Evolutionary conservation across 2,888 invertebrate genomes (phyloP).

Genomic region (Lasius platythorax): DNA sequence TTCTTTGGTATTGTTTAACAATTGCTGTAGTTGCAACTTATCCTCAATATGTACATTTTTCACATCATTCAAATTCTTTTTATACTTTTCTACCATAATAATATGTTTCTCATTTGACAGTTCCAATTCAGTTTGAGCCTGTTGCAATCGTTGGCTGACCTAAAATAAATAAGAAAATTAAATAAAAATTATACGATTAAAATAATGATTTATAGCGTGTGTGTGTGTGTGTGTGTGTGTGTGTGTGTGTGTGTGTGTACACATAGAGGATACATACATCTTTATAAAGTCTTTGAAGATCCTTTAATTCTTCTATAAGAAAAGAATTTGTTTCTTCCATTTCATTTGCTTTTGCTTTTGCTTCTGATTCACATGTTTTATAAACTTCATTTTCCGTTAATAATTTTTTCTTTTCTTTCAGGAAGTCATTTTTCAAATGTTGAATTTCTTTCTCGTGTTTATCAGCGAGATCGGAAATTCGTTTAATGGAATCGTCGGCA

Average conservation of each 20-base stretch:
- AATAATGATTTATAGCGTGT: slow-evolving; percentile 13
- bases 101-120: slow-evolving; percentile 66
- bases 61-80: slow-evolving; percentile 70
- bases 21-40: slow-evolving; percentile 66
- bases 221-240: slow-evolving; percentile 56
- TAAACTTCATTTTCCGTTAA: slow-evolving; percentile 68
- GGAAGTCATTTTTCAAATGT: slow-evolving; percentile 67
- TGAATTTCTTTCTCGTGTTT: slow-evolving; percentile 66
- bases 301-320: slow-evolving; percentile 71
- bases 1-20: slow-evolving; percentile 72
- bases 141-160: slow-evolving; percentile 72
- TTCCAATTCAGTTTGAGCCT: slow-evolving; percentile 72
- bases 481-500: slow-evolving; percentile 58
- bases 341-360: slow-evolving; percentile 70
- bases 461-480: slow-evolving; percentile 57
- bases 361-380: slow-evolving; percentile 63
- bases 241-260: slow-evolving; percentile 55
- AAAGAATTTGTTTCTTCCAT: slow-evolving; percentile 69
- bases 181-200: not conserved
- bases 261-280: slow-evolving; percentile 59
- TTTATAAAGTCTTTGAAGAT: slow-evolving; percentile 76
- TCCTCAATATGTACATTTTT: slow-evolving; percentile 71
- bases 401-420: slow-evolving; percentile 73
- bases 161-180: slow-evolving; percentile 55
- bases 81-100: slow-evolving; percentile 65